These are phyloP conservation scores for Protobothrops flavoviridis DNA, from an alignment of 2,113 vertebrate genomes.

Conservation along the genomic window DNA sequence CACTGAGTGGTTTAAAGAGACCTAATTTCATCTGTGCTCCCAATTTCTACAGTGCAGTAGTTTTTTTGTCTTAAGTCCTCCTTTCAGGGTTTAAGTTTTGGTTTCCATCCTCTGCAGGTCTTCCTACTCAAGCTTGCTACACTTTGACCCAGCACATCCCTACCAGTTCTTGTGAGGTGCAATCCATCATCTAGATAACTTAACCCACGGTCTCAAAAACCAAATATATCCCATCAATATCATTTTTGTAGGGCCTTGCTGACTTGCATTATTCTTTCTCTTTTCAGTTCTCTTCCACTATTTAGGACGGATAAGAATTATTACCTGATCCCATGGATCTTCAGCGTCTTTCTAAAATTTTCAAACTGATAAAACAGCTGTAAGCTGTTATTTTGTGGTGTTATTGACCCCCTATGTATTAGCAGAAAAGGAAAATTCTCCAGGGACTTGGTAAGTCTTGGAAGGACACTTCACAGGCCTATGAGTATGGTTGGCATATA, in stretches of 20 bases:
- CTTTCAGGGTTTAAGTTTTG: neutral
- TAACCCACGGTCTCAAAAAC: neutral
- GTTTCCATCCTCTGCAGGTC: neutral
- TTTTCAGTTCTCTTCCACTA: neutral
- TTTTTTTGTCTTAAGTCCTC: neutral
- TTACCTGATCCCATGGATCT: neutral
- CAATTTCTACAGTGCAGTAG: neutral
- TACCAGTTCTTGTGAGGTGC: neutral
- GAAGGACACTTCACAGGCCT: neutral
- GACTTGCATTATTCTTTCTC: neutral
- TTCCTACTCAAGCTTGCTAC: neutral
- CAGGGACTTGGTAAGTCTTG: neutral
- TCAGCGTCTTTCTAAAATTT: neutral
- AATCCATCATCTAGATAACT: neutral
- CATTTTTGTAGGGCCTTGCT: neutral
- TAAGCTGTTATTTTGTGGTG: neutral
- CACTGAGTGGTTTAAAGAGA: neutral
- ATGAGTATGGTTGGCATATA: neutral
- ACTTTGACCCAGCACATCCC: neutral
- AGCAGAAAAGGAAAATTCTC: neutral
- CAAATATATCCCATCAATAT: neutral
- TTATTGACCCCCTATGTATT: neutral
- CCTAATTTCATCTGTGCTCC: neutral
- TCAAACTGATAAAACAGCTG: neutral
- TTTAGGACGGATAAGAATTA: neutral